These are phyloP conservation scores for Psilanteris sp. DNA, from an alignment of 1,140 invertebrate genomes.

Conservation along the genomic window DNA sequence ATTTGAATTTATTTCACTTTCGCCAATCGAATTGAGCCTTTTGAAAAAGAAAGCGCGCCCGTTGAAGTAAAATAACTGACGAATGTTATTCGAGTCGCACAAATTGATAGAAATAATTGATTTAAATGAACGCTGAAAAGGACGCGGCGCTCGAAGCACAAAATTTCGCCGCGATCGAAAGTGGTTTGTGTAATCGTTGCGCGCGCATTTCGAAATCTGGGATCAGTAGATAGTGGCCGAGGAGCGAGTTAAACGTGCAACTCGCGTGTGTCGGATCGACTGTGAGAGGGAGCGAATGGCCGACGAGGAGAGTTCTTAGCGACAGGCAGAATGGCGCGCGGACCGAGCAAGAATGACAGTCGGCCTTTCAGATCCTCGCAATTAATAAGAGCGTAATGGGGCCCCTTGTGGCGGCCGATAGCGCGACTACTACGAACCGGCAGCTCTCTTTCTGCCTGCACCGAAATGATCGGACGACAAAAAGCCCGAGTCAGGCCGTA, in stretches of 20 bases:
- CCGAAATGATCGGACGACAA: conserved; percentile 68
- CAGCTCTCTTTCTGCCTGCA: conserved; percentile 40
- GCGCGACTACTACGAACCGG: conserved; percentile 49
- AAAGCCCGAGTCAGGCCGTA: conserved; percentile 64
- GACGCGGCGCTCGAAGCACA: no score
- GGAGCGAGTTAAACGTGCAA: conserved; percentile 35
- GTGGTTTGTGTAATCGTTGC: conserved; percentile 36
- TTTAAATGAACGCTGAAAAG: no score
- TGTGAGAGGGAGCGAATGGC: conserved; percentile 60
- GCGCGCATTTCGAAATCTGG: conserved; percentile 47
- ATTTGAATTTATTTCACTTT: no score
- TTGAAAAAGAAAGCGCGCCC: no score
- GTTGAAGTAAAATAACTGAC: no score
- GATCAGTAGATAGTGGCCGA: conserved; percentile 31
- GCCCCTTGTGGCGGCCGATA: conserved; percentile 70
- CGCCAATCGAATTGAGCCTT: no score
- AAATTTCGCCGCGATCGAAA: conserved; percentile 25
- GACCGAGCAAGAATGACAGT: conserved; percentile 76
- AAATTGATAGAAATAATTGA: no score
- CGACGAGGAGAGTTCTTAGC: conserved; percentile 64
- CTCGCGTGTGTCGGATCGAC: conserved; percentile 25
- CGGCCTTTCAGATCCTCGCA: conserved; percentile 77
- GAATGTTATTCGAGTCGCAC: no score
- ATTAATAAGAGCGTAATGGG: conserved; percentile 80
- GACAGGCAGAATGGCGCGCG: conserved; percentile 75